Percentiles rank a stretch among this genome's conserved stretches.
phyloP scores from a whole-genome alignment of 2,888 invertebrate genomes.

The Drosophila bunnanda region DNA sequence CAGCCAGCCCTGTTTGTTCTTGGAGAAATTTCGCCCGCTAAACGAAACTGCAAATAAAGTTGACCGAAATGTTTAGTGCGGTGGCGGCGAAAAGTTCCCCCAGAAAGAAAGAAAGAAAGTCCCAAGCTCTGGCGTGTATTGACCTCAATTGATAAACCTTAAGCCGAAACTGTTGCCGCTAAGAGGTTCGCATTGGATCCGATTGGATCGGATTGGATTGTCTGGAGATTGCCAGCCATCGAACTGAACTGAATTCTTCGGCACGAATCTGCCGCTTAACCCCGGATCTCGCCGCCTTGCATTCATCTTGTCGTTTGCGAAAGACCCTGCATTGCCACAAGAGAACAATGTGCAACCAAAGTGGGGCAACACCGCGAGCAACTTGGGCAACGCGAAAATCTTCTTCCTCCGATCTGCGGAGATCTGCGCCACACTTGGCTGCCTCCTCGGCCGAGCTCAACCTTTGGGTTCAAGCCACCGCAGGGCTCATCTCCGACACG shows the following conservation, averaged over 20 bases:
- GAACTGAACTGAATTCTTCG: slow-evolving; percentile 8
- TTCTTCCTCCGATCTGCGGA: slow-evolving; percentile 39
- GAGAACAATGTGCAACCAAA: slow-evolving; percentile 69
- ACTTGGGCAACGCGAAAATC: slow-evolving; percentile 40
- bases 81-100: slow-evolving; percentile 38
- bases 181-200: slow-evolving; percentile 2
- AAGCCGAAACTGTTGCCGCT: slow-evolving; percentile 34
- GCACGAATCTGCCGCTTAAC: slow-evolving; percentile 47
- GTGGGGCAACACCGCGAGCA: slow-evolving; percentile 66
- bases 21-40: slow-evolving; percentile 67
- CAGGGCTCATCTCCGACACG: slow-evolving; percentile 46
- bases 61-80: slow-evolving; percentile 36
- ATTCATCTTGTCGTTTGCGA: slow-evolving; percentile 53
- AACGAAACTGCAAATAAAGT: slow-evolving; percentile 66
- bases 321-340: slow-evolving; percentile 55
- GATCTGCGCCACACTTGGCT: slow-evolving; percentile 60
- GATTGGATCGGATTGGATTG: slow-evolving; percentile 6
- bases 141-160: slow-evolving; percentile 62
- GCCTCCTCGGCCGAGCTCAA: slow-evolving; percentile 37
- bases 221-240: slow-evolving; percentile 30
- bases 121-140: slow-evolving; percentile 38
- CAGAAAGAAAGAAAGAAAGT: slow-evolving; percentile 70
- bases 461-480: slow-evolving; percentile 38
- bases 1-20: slow-evolving; percentile 50
- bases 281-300: slow-evolving; percentile 38